Base-by-base conservation (phyloP, 2,888 invertebrate species). In the Aleiodes alternator region DNA sequence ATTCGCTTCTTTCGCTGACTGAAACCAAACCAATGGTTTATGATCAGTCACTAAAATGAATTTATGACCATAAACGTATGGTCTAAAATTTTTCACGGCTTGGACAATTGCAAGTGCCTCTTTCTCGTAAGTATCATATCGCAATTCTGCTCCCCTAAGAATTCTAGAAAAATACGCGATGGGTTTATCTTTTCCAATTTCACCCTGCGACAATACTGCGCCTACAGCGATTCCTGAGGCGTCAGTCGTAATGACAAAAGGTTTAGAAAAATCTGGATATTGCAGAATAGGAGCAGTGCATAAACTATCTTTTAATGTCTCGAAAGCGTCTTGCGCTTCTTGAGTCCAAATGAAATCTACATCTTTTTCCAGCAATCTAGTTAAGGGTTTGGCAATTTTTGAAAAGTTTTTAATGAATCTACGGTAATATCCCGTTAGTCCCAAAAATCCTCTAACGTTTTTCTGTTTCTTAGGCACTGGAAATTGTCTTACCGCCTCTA, bases 131-230 rank as follows among this genome's bases (percentile, higher is more conserved):
- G 48, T 66, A 12, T 66, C 66, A 6, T 66, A 66, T 2, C 23
- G 4, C 1, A 23, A 23, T 48, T 66, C 66, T 16, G 50, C 66
- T 6, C 50, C 66, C 9, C 29, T 50, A n/a, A n/a, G n/a, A n/a
- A n/a, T n/a, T n/a, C n/a, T n/a, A n/a, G 43, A 57, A 57, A 57
- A 57, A 23, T 57, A 57, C 16, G 57, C 57, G 7, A 57, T 57
- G 0, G 57, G 57, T 29, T 57, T 57, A 11, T 57, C 57, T 57
- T 57, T 57, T 0, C 51, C 14, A n/a, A n/a, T 51, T 5, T 6
- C 14, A 0, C 51, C 51, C 14, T 51, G 51, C 4, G 51, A 51
- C 0, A n/a, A 7, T 4, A 51, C 51, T 14, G 51, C n/a, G 12
- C 51, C 14, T 4, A 51, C 7, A 12, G 51, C 51, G 4, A 14